phyloP scores from a whole-genome alignment of 1,140 invertebrate genomes.

The Dryas iulia region DNA sequence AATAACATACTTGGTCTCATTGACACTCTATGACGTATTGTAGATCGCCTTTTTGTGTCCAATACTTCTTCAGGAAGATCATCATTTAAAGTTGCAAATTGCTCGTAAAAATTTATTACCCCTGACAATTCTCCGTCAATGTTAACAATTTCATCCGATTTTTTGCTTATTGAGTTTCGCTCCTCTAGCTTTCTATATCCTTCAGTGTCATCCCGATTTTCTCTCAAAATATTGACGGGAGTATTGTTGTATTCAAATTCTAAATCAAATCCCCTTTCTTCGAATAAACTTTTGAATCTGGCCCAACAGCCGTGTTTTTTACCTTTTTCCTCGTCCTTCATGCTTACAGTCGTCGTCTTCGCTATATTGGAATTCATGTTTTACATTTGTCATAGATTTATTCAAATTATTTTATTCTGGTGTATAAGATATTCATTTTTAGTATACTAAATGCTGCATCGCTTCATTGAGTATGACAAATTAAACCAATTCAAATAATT shows the following conservation, averaged over 20 bases:
- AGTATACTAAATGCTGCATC: neutral
- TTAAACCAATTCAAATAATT: conserved; percentile 15
- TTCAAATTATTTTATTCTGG: neutral
- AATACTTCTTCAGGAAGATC: conserved; percentile 51
- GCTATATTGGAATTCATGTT: conserved; percentile 39
- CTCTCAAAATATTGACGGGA: conserved; percentile 34
- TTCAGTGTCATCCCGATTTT: conserved; percentile 40
- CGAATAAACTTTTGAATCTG: conserved; percentile 66
- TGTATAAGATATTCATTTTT: neutral
- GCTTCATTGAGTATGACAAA: conserved; percentile 18
- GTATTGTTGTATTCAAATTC: conserved; percentile 59
- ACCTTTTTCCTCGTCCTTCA: conserved; percentile 27
- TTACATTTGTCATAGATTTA: neutral
- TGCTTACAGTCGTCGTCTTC: conserved; percentile 20
- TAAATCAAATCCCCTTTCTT: conserved; percentile 71
- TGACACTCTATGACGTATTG: conserved; percentile 51
- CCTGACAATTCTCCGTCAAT: conserved; percentile 47
- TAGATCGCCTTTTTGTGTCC: conserved; percentile 45
- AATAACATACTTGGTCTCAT: conserved; percentile 65
- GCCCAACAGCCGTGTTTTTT: conserved; percentile 62
- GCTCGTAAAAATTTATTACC: conserved; percentile 69
- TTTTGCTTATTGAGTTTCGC: conserved; percentile 43
- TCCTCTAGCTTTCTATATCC: conserved; percentile 51
- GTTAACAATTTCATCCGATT: conserved; percentile 29
- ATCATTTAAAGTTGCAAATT: conserved; percentile 59